Conservation (phyloP, 2,888 invertebrate species). For the Caenorhabditis panamensis region DNA sequence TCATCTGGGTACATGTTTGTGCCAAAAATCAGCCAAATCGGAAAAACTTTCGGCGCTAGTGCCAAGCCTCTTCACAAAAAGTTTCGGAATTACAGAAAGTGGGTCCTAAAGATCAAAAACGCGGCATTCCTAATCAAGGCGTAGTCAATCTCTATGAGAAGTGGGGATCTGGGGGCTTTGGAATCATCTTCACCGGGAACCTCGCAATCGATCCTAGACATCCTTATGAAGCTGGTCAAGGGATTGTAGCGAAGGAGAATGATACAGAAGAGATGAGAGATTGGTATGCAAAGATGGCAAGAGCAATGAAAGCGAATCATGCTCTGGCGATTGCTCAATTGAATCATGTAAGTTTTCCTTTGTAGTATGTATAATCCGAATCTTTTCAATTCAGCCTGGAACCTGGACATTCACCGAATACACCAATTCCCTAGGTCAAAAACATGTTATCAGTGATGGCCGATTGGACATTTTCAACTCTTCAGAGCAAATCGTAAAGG, state of each 20-base stretch:
- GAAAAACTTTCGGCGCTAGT: too few relatives aligned
- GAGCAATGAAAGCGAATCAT: slow-evolving; percentile 63
- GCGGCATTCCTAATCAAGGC: slow-evolving; percentile 66
- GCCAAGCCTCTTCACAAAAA: too few relatives aligned
- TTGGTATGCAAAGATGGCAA: slow-evolving; percentile 53
- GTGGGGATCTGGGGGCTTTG: slow-evolving; percentile 73
- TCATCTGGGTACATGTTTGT: too few relatives aligned
- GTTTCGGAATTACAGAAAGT: too few relatives aligned
- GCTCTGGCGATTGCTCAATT: slow-evolving; percentile 65
- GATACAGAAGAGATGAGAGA: slow-evolving; percentile 55
- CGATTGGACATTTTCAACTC: slow-evolving; percentile 64
- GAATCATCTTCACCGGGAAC: slow-evolving; percentile 73
- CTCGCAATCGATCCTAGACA: slow-evolving; percentile 67
- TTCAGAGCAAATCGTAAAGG: slow-evolving; percentile 58
- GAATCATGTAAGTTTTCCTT: slow-evolving; percentile 47
- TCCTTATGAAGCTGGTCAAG: slow-evolving; percentile 63
- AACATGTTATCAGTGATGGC: slow-evolving; percentile 54
- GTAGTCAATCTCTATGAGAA: slow-evolving; percentile 69
- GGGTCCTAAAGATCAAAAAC: too few relatives aligned
- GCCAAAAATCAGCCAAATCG: too few relatives aligned
- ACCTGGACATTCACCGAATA: slow-evolving; percentile 53
- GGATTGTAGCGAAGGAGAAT: slow-evolving; percentile 60
- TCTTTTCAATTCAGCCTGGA: slow-evolving; percentile 27
- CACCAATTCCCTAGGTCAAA: slow-evolving; percentile 40
- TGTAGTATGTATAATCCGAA: not conserved